phyloP scores from a whole-genome alignment of 2,797 vertebrate genomes.

The Neostethus bicornis region DNA sequence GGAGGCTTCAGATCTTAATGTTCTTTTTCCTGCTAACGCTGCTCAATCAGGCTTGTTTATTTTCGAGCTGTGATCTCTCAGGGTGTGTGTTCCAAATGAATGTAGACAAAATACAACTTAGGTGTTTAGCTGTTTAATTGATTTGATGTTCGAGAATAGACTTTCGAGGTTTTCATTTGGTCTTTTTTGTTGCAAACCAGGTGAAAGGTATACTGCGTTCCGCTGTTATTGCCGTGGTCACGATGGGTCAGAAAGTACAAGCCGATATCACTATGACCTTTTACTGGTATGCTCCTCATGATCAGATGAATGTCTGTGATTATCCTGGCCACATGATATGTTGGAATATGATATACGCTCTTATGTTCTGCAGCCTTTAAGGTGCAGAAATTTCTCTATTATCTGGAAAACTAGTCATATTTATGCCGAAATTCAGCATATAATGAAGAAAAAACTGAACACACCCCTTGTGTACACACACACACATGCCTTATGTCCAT shows the following conservation, averaged over 20 bases:
- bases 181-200: conserved; percentile 2
- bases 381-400: neutral
- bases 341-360: neutral
- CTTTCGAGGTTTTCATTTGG: conserved; percentile 20
- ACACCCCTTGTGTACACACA: neutral
- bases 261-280: conserved; percentile 48
- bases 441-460: neutral
- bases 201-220: conserved; percentile 1
- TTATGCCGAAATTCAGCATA: neutral
- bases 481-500: conserved; percentile 1
- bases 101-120: conserved; percentile 14
- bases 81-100: conserved; percentile 14
- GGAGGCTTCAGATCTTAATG: neutral
- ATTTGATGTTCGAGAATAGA: conserved; percentile 22
- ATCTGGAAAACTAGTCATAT: conserved; percentile 3
- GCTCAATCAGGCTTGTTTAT: conserved; percentile 11
- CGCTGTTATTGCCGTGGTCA: neutral
- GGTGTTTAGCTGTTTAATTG: conserved; percentile 22
- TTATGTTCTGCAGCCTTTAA: conserved; percentile 4
- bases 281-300: conserved; percentile 21
- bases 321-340: neutral
- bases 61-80: conserved; percentile 21
- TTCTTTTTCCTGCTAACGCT: conserved; percentile 7
- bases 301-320: conserved; percentile 23
- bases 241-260: conserved; percentile 16